phyloP scores from a whole-genome alignment of 2,113 vertebrate species.

The Xenopus borealis region DNA sequence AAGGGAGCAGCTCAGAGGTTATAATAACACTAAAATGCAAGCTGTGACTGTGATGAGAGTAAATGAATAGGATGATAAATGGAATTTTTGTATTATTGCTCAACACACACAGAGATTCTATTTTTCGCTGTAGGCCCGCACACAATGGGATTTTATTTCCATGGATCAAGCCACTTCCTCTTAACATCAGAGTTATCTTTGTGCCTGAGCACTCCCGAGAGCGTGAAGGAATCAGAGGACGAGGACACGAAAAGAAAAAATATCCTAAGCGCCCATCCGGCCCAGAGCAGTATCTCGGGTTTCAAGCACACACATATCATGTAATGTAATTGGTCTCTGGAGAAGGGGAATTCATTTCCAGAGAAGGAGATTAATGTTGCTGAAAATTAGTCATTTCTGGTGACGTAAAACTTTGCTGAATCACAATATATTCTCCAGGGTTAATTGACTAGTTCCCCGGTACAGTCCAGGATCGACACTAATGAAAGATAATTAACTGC shows the following conservation, averaged over 20 bases:
- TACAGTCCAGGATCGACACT: not conserved
- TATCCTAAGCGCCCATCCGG: not conserved
- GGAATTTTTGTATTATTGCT: not conserved
- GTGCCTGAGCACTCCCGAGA: not conserved
- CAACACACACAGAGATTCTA: not conserved
- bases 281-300: not conserved
- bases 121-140: constrained; percentile 2
- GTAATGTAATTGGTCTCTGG: too few relatives aligned
- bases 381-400: not conserved
- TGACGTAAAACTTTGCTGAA: not conserved
- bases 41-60: not conserved
- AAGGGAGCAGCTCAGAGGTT: too few relatives aligned
- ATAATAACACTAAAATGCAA: too few relatives aligned
- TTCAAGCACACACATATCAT: too few relatives aligned
- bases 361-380: not conserved
- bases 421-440: not conserved
- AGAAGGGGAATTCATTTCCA: not conserved
- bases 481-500: not conserved
- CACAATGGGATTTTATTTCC: constrained; percentile 16
- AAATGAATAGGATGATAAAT: not conserved
- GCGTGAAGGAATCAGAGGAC: not conserved
- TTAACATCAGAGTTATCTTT: not conserved
- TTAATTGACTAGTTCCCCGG: not conserved
- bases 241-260: not conserved
- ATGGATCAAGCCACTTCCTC: constrained; percentile 16